Evolutionary conservation across 2,888 invertebrate species (phyloP), one percentile per base, ranked within the genome.

Genomic region (Drosophila macrospina): DNA sequence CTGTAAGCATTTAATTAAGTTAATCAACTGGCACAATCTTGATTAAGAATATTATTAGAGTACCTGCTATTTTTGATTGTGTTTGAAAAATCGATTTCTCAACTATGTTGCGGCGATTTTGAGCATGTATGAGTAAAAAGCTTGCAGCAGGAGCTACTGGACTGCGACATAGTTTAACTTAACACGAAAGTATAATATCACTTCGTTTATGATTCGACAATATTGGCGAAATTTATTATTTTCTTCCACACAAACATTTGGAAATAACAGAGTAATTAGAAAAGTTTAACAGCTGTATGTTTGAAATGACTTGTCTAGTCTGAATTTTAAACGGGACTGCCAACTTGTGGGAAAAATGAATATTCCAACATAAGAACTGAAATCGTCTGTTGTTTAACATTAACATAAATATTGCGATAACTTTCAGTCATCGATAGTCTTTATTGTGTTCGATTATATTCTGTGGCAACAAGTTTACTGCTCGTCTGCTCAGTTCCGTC

Each of bases 71-170:
- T 44, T 65, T 74, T 42, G 41, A 44, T 51, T 55, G 20, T 11
- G 32, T 45, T 67, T 62, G 79, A 70, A 77, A 79, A 78, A 75
- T 75, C 75, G 65, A 71, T 61, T 74, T 64, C 78, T 73, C 75
- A 67, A 73, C 45, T 52, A 5, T 15, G 28, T 32, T 51, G 61
- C 62, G 39, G 32, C 42, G 32, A 11, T 60, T 61, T 65, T n/a
- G 32, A 64, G 54, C 15, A 42, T 37, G 24, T 36, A 41, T 41
- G 44, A 13, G 16, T 48, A 16, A 52, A 44, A 28, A 32, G 39
- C 50, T 16, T 24, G 57, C 61, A 67, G 62, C 67, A 39, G 2
- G 7, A 26, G 55, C 78, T 78, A 68, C 74, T 50, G 2, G 24
- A 44, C n/a, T 39, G 24, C 42, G n/a, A n/a, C 68, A 73, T 56